Conservation (phyloP, 2,797 vertebrate species). For the Manis crassicaudata region DNA sequence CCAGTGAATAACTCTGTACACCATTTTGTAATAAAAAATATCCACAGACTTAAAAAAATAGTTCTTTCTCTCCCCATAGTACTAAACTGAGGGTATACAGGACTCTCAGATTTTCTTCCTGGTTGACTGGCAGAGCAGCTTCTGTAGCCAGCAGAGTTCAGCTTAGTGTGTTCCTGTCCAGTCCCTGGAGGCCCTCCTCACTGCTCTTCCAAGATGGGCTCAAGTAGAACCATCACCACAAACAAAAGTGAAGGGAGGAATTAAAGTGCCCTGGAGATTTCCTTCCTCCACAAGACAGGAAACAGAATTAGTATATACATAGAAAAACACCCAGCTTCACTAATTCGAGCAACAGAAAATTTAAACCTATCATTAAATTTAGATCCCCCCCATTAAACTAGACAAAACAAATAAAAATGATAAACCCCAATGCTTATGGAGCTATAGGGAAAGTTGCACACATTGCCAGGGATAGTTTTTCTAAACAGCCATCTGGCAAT, state of each 20-base stretch:
- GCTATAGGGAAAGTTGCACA: not conserved
- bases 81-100: not conserved
- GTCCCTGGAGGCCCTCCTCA: not conserved
- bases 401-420: conserved; percentile 36
- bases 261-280: not conserved
- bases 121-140: conserved; percentile 20
- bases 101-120: conserved; percentile 1
- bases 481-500: not conserved
- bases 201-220: not conserved
- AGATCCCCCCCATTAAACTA: not conserved
- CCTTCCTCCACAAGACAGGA: conserved; percentile 41
- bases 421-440: not conserved
- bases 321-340: not conserved
- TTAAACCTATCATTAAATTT: not conserved
- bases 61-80: not conserved
- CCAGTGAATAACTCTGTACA: not conserved
- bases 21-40: not conserved
- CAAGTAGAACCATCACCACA: not conserved
- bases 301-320: not conserved
- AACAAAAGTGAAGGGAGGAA: not conserved
- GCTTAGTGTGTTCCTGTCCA: not conserved
- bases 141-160: not conserved
- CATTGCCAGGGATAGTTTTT: not conserved
- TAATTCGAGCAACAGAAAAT: not conserved
- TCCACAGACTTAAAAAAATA: not conserved